Conservation (phyloP, 2,888 invertebrate genomes). For the Amblyjoppa fuscipennis region DNA sequence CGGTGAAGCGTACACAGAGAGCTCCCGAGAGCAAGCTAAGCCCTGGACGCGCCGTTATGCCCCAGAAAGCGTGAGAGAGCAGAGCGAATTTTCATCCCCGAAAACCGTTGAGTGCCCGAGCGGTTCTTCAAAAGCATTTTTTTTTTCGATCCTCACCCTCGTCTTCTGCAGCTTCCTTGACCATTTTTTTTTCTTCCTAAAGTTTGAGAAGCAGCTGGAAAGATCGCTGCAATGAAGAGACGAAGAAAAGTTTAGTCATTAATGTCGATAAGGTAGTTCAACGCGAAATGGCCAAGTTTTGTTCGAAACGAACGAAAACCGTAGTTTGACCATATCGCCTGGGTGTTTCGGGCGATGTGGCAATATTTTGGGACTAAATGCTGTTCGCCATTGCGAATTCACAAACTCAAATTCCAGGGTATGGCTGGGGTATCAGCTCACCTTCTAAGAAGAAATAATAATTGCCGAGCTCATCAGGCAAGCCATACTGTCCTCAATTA, state of each 20-base stretch:
- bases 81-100: conserved; percentile 36
- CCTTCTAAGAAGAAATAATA: neutral
- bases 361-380: too few relatives aligned
- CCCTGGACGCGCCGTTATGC: neutral
- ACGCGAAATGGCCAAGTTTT: neutral
- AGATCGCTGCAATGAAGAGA: neutral
- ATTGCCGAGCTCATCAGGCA: neutral
- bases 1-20: conserved; percentile 30
- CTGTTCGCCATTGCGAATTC: too few relatives aligned
- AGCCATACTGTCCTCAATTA: neutral
- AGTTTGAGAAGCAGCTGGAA: neutral
- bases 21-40: conserved; percentile 15
- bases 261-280: neutral
- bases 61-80: conserved; percentile 20
- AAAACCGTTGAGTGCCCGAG: conserved; percentile 59
- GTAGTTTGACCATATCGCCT: too few relatives aligned
- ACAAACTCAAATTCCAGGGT: too few relatives aligned
- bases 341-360: too few relatives aligned
- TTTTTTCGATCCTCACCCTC: conserved; percentile 32
- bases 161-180: conserved; percentile 27
- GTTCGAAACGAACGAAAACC: neutral
- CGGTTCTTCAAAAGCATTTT: conserved; percentile 65
- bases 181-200: conserved; percentile 1
- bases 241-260: neutral
- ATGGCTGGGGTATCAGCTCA: too few relatives aligned